Evolutionary conservation across 1,140 invertebrate species (phyloP).

Genomic region (Myzus persicae): DNA sequence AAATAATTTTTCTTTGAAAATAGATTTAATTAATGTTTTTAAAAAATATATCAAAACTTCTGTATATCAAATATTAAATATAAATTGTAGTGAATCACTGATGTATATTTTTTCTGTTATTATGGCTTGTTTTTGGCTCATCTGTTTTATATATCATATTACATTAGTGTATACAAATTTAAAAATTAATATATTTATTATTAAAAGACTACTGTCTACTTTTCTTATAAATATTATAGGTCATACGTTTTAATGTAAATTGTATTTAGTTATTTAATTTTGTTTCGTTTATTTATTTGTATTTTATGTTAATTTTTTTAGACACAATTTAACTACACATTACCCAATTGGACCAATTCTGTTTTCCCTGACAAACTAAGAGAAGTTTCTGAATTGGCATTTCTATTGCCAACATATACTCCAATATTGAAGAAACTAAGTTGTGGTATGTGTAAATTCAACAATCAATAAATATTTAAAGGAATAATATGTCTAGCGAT

Average conservation of each 20-base stretch:
- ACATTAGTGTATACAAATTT: not conserved
- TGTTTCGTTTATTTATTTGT: not conserved
- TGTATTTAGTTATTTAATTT: no score
- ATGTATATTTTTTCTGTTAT: not conserved
- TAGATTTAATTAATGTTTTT: not conserved
- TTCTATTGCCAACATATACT: slow-evolving; percentile 66
- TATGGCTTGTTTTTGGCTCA: not conserved
- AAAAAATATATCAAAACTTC: no score
- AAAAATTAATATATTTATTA: not conserved
- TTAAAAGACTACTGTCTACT: not conserved
- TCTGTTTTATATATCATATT: not conserved
- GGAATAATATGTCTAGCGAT: not conserved
- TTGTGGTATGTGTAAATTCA: slow-evolving; percentile 63
- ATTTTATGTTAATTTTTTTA: slow-evolving; percentile 60
- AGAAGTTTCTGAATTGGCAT: slow-evolving; percentile 68
- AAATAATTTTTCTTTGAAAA: not conserved
- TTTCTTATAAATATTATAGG: no score
- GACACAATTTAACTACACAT: slow-evolving; percentile 73
- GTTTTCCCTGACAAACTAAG: slow-evolving; percentile 70
- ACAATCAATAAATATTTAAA: no score
- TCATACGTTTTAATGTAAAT: not conserved
- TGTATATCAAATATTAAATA: no score
- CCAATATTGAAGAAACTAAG: slow-evolving; percentile 67
- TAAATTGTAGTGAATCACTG: no score
- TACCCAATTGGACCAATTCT: slow-evolving; percentile 76